Evolutionary conservation across 2,797 vertebrate species (phyloP).

Genomic region (Gallinago solitaria): DNA sequence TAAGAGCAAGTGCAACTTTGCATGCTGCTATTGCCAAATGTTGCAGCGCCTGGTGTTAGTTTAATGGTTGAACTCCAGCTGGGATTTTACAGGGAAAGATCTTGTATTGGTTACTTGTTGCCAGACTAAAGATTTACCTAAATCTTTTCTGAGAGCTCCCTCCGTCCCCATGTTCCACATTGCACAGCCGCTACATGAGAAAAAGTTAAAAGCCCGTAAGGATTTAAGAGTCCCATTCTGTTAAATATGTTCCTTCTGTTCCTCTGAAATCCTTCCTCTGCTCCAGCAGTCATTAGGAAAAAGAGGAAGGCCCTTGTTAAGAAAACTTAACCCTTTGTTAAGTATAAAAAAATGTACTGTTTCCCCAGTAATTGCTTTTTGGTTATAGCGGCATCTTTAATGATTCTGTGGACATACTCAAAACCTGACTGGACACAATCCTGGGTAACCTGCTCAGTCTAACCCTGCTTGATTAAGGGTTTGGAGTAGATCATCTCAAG

Average conservation of each 20-base stretch:
- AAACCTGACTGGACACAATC: background rate
- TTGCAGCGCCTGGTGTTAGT: background rate
- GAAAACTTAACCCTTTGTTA: background rate
- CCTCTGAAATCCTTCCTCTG: background rate
- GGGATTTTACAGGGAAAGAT: background rate
- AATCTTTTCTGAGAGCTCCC: background rate
- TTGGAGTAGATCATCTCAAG: background rate
- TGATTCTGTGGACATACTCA: background rate
- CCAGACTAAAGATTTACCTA: background rate
- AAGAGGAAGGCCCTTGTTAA: background rate
- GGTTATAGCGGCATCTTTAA: background rate
- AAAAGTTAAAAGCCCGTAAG: background rate
- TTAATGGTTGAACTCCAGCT: background rate
- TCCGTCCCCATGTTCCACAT: background rate
- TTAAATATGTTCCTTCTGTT: background rate
- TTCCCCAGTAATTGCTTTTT: background rate
- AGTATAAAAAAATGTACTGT: background rate
- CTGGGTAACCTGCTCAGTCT: background rate
- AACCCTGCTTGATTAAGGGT: rapidly evolving
- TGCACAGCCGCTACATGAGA: background rate
- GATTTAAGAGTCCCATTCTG: background rate
- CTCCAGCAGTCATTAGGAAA: background rate
- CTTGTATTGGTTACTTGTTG: background rate
- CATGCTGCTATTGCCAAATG: background rate
- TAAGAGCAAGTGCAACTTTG: background rate